Evolutionary conservation across 2,113 vertebrate species (phyloP).

Genomic region (Gavialis gangeticus): DNA sequence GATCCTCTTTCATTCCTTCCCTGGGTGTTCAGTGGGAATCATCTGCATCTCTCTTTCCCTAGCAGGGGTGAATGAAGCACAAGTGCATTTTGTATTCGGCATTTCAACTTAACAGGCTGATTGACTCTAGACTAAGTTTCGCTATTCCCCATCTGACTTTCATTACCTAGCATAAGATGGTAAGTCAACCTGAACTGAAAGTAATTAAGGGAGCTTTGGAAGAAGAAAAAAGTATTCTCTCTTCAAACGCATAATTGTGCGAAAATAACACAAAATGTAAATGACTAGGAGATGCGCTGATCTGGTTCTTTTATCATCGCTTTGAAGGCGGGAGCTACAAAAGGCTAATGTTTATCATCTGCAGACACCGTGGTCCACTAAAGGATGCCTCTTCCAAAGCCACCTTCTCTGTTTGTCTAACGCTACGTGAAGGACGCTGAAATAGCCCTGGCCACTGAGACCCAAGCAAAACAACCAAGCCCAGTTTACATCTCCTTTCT

Average conservation of each 20-base stretch:
- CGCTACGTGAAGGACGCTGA: conserved; percentile 8
- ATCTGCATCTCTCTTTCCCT: conserved; percentile 24
- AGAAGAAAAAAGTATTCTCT: conserved; percentile 13
- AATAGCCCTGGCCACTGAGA: not conserved
- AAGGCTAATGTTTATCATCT: conserved; percentile 46
- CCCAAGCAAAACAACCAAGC: rapidly evolving
- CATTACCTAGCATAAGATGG: conserved; percentile 61
- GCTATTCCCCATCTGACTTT: conserved; percentile 58
- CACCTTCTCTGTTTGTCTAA: not conserved
- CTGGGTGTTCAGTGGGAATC: conserved; percentile 20
- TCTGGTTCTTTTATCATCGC: conserved; percentile 6
- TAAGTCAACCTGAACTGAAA: conserved; percentile 66
- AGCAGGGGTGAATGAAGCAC: conserved; percentile 45
- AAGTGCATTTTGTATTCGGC: conserved; percentile 10
- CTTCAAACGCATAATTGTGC: conserved; percentile 30
- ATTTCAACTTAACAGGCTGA: conserved; percentile 6
- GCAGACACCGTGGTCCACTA: not conserved
- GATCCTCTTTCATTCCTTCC: conserved; percentile 47
- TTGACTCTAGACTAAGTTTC: conserved; percentile 47
- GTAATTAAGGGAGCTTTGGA: conserved; percentile 57
- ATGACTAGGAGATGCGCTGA: not conserved
- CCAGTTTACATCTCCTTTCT: not conserved
- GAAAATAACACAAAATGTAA: conserved; percentile 63
- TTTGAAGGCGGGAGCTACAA: conserved; percentile 46
- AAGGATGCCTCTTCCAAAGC: conserved; percentile 34